phyloP scores from a whole-genome alignment of 2,888 invertebrate species.

The Acheta domesticus region DNA sequence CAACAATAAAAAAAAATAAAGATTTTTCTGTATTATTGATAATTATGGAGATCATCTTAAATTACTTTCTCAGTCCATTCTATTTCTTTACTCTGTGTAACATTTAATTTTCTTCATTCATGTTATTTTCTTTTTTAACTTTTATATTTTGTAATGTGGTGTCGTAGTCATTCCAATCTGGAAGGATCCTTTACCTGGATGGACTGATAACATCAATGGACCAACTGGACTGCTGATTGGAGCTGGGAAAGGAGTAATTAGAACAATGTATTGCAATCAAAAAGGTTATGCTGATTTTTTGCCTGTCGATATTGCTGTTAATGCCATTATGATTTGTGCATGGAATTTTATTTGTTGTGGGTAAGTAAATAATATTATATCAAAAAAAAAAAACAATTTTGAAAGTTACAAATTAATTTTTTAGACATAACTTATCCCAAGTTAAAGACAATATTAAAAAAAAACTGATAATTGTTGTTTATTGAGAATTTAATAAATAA shows the following conservation, averaged over 20 bases:
- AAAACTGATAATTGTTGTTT: too few relatives aligned
- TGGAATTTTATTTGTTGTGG: slow-evolving; percentile 64
- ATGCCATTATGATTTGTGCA: slow-evolving; percentile 62
- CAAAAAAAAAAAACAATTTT: too few relatives aligned
- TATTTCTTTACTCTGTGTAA: too few relatives aligned
- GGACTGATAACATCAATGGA: slow-evolving; percentile 95
- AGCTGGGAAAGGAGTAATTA: slow-evolving; percentile 82
- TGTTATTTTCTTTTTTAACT: too few relatives aligned
- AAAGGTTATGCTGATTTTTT: slow-evolving; percentile 74
- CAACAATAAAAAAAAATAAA: too few relatives aligned
- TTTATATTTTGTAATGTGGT: too few relatives aligned
- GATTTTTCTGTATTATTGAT: background rate
- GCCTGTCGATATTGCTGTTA: slow-evolving; percentile 78
- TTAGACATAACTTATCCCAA: too few relatives aligned
- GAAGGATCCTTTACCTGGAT: slow-evolving; percentile 79
- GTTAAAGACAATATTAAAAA: too few relatives aligned
- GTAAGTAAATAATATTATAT: slow-evolving; percentile 44
- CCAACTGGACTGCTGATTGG: slow-evolving; percentile 77
- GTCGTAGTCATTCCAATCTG: slow-evolving; percentile 74
- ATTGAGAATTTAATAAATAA: too few relatives aligned
- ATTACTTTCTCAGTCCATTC: background rate
- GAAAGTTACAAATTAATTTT: too few relatives aligned
- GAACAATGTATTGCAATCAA: slow-evolving; percentile 82
- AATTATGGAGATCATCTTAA: background rate
- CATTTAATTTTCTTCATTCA: too few relatives aligned